phyloP scores from a whole-genome alignment of 1,140 invertebrate genomes.

The Contarinia nasturtii region DNA sequence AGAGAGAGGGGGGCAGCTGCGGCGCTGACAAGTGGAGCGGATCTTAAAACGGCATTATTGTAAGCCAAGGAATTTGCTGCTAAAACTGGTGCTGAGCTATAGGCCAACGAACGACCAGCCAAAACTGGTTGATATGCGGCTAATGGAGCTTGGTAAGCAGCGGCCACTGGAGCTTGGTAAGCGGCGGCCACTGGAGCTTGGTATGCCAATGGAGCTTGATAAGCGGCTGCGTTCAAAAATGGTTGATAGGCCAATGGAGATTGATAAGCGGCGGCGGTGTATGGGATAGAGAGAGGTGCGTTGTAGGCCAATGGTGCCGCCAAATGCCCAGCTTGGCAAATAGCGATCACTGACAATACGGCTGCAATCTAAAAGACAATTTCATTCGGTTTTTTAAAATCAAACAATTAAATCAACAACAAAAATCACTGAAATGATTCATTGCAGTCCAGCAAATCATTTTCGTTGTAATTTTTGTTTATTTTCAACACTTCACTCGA shows the following conservation, averaged over 20 bases:
- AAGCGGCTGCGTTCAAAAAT: conserved; percentile 14
- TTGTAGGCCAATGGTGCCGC: not conserved
- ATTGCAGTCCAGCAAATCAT: no score
- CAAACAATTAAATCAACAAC: no score
- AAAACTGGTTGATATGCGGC: conserved; percentile 2
- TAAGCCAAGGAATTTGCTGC: conserved; percentile 6
- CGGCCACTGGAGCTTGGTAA: conserved; percentile 8
- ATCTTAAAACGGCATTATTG: conserved; percentile 5
- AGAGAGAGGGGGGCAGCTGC: conserved; percentile 18
- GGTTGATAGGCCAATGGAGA: conserved; percentile 10
- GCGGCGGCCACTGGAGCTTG: conserved; percentile 5
- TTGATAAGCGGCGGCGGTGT: not conserved
- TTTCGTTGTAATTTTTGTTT: no score
- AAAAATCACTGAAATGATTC: no score
- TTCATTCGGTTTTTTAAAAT: not conserved
- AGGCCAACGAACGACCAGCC: conserved; percentile 4
- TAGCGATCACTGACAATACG: not conserved
- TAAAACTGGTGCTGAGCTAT: conserved; percentile 5
- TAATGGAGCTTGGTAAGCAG: conserved; percentile 5
- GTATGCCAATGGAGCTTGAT: conserved; percentile 10
- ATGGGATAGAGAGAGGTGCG: not conserved
- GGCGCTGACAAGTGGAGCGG: conserved; percentile 6
- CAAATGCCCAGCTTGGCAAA: no score
- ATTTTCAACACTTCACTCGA: no score
- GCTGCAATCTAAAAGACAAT: conserved; percentile 1